A percentile compares a stretch with the other conserved stretches of the same genome.
phyloP scores from a whole-genome alignment of 1,140 invertebrate genomes.

The Drosophila repletoides region DNA sequence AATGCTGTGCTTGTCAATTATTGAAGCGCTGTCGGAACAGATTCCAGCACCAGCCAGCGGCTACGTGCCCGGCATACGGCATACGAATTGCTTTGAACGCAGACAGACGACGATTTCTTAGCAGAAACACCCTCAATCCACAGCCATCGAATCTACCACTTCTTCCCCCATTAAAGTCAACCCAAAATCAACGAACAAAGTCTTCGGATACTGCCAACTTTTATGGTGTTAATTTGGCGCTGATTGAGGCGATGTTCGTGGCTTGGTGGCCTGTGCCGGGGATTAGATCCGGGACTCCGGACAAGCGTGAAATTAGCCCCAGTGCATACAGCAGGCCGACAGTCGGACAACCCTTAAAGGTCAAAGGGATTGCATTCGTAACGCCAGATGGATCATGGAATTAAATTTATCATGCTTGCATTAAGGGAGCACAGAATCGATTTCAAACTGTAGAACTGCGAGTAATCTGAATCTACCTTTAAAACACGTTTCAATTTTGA shows the following conservation, averaged over 20 bases:
- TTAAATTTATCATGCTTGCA: background rate
- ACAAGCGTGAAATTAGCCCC: slow-evolving; percentile 47
- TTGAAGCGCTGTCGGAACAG: slow-evolving; percentile 43
- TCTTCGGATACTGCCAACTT: slow-evolving; percentile 43
- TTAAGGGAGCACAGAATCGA: slow-evolving; percentile 2
- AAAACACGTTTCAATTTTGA: too few species aligned
- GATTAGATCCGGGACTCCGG: slow-evolving; percentile 41
- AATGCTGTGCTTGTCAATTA: slow-evolving; percentile 52
- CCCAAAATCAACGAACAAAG: slow-evolving; percentile 2
- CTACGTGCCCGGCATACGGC: slow-evolving; percentile 65
- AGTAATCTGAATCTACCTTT: too few species aligned
- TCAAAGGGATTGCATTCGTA: slow-evolving; percentile 34
- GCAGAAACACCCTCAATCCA: slow-evolving; percentile 14
- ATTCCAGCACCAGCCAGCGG: slow-evolving; percentile 62
- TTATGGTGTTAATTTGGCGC: slow-evolving; percentile 77
- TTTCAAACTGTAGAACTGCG: background rate
- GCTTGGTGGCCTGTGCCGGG: slow-evolving; percentile 20
- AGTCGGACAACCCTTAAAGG: slow-evolving; percentile 30
- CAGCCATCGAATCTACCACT: background rate
- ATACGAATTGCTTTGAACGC: slow-evolving; percentile 37
- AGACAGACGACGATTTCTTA: background rate
- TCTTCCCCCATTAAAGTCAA: background rate
- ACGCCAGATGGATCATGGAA: slow-evolving; percentile 22
- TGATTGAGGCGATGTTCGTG: slow-evolving; percentile 63
- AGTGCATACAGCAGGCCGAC: slow-evolving; percentile 10